phyloP scores from a whole-genome alignment of 2,113 vertebrate species.

The Corvus cornix region DNA sequence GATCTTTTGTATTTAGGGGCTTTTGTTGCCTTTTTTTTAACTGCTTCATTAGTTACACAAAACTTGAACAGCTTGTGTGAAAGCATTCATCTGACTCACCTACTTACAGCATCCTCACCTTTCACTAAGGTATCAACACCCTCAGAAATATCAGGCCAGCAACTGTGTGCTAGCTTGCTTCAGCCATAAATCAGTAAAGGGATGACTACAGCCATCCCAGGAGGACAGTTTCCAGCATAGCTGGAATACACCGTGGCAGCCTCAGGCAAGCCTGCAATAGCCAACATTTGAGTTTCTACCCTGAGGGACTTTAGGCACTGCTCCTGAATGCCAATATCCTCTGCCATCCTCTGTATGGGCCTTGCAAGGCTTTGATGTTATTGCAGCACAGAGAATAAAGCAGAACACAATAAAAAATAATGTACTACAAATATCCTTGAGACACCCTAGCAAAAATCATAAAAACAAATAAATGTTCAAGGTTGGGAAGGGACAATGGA shows the following conservation, averaged over 20 bases:
- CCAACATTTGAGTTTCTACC: neutral
- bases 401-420: neutral
- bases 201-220: neutral
- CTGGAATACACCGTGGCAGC: fast-evolving
- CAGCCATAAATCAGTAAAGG: neutral
- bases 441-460: neutral
- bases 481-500: fast-evolving
- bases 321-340: neutral
- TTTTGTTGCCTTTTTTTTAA: neutral
- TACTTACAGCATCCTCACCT: neutral
- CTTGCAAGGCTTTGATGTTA: neutral
- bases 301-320: neutral
- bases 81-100: neutral
- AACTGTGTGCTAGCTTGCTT: neutral
- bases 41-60: neutral
- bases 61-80: neutral
- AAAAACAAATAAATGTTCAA: neutral
- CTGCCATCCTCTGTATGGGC: neutral
- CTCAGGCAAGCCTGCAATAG: neutral
- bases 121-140: neutral
- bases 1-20: neutral
- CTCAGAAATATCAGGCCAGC: neutral
- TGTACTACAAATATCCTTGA: neutral
- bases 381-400: neutral
- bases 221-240: neutral